These are phyloP conservation scores for Eidolon dupreanum DNA, from an alignment of 2,797 vertebrate species.

Conservation along the genomic window DNA sequence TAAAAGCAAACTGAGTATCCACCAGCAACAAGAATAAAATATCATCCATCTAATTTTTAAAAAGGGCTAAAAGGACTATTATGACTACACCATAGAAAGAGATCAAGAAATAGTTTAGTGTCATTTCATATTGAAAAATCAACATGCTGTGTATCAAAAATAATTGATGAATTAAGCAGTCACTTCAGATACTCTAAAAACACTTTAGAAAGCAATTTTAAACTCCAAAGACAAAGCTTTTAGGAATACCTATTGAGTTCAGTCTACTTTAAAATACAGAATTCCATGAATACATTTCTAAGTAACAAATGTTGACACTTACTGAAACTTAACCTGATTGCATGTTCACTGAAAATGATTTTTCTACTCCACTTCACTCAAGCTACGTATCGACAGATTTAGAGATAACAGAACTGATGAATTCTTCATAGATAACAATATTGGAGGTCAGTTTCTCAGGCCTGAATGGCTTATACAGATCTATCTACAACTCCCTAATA, in stretches of 20 bases:
- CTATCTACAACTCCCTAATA: not conserved
- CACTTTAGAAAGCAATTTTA: conserved; percentile 51
- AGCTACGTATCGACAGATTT: not conserved
- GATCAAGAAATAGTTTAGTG: conserved; percentile 33
- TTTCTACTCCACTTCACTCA: not conserved
- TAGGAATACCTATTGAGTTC: conserved; percentile 53
- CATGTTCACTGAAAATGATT: conserved; percentile 61
- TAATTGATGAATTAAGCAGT: conserved; percentile 70
- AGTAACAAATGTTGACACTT: conserved; percentile 57
- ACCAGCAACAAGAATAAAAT: conserved; percentile 59
- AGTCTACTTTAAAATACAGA: conserved; percentile 63
- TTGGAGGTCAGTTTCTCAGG: not conserved
- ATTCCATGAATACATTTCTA: conserved; percentile 54
- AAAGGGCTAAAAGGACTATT: conserved; percentile 32
- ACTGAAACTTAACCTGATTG: conserved; percentile 64
- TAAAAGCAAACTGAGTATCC: conserved; percentile 56
- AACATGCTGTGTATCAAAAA: conserved; percentile 49
- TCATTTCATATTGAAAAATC: conserved; percentile 48
- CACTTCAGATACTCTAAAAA: conserved; percentile 54
- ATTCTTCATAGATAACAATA: conserved; percentile 11
- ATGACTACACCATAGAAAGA: conserved; percentile 1
- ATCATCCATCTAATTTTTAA: not conserved
- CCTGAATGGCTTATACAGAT: not conserved
- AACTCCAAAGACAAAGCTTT: conserved; percentile 55
- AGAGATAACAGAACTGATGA: not conserved